Evolutionary conservation across 2,888 invertebrate genomes (phyloP), one percentile per base, ranked within the genome.

Genomic region (Patella pellucida): DNA sequence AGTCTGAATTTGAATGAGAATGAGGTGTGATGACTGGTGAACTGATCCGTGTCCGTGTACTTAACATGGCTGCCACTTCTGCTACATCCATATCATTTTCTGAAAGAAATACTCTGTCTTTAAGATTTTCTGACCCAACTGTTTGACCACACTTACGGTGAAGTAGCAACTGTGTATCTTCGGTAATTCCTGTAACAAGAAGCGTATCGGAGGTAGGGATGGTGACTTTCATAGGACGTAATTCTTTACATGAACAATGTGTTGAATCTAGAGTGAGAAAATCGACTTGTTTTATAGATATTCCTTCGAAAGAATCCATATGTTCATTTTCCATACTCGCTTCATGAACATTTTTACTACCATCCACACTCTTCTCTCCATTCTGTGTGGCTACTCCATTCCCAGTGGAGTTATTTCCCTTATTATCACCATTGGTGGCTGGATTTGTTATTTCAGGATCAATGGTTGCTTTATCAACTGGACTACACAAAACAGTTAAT

Each of bases 401-500:
- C 51, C 68, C 69, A 52, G 68, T 52, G 23, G 69, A 52, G 27
- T 27, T 23, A 15, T 19, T 62, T 23, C 51, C 15, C 14, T 16
- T 16, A 15, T n/a, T 23, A 51, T 71, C 71, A 52, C 51, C 68
- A 73, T 73, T 52, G 67, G 67, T 27, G 56, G 71, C 11, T 67
- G 69, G 68, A 27, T 62, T 51, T 23, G 41, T 19, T 19, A 50
- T 41, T 73, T 73, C 73, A 19, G 73, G 73, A n/a, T 62, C 62
- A 23, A 62, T 19, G 23, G 23, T 62, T 23, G 62, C 74, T 67
- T 84, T 83, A 69, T 83, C 83, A 41, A 87, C 86, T 5, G 87
- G 87, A 67, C 85, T 86, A 78, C 87, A 87, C 72, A 86, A 81
- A 16, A 87, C 87, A 74, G 85, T 83, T 75, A 87, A 76, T 70